phyloP scores from a whole-genome alignment of 2,113 vertebrate species.

The Craseonycteris thonglongyai region DNA sequence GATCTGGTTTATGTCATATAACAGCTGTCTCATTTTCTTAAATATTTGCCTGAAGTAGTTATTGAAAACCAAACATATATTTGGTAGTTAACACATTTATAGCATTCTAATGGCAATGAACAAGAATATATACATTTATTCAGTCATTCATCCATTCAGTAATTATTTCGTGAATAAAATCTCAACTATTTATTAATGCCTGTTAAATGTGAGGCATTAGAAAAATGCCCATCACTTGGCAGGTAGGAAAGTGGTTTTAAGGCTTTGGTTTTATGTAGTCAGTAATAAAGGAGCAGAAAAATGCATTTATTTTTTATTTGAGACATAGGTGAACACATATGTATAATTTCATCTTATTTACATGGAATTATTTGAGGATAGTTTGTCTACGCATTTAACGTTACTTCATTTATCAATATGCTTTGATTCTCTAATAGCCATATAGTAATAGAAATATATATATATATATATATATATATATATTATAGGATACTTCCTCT shows the following conservation, averaged over 20 bases:
- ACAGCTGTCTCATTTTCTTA: neutral
- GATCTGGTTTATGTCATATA: neutral
- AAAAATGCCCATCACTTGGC: neutral
- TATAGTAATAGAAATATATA: neutral
- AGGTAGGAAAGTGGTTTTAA: neutral
- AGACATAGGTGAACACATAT: neutral
- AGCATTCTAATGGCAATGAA: neutral
- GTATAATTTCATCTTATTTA: neutral
- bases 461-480: neutral
- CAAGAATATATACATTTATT: neutral
- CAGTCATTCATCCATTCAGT: neutral
- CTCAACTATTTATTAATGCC: neutral
- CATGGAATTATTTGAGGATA: neutral
- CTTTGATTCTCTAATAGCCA: neutral
- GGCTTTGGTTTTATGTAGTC: neutral
- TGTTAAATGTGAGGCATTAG: neutral
- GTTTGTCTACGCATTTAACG: neutral
- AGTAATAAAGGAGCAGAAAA: neutral
- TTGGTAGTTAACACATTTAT: neutral
- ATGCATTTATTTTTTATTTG: neutral
- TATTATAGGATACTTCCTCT: neutral
- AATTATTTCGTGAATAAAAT: neutral
- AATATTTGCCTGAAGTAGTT: constrained; percentile 1
- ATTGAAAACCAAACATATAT: constrained; percentile 26
- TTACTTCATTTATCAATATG: neutral